phyloP scores from a whole-genome alignment of 2,797 vertebrate species.

The Carcharodon carcharias region DNA sequence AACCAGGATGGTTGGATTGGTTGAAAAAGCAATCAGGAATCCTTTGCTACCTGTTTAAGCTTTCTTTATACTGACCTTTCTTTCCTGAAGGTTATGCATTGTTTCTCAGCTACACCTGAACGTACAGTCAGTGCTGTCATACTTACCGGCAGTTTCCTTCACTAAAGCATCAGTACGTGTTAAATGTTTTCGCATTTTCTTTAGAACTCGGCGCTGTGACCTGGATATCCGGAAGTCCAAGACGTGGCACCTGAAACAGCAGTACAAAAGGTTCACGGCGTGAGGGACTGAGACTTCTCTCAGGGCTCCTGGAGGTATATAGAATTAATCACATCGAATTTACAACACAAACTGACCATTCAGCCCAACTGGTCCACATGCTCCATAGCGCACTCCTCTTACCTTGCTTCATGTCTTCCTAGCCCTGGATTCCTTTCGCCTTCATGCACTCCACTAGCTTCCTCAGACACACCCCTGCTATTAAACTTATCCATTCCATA shows the following conservation, averaged over 20 bases:
- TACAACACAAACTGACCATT: background rate
- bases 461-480: background rate
- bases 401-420: background rate
- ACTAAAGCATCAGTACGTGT: background rate
- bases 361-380: background rate
- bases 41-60: background rate
- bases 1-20: background rate
- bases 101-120: background rate
- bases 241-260: background rate
- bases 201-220: conserved; percentile 1
- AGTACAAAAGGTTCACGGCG: background rate
- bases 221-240: conserved; percentile 20
- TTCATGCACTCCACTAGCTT: background rate
- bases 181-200: conserved; percentile 28
- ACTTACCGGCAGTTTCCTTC: conserved; percentile 6
- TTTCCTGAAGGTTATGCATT: background rate
- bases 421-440: background rate
- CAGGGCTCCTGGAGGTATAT: background rate
- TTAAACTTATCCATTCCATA: background rate
- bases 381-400: background rate
- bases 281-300: background rate
- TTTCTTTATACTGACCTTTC: no score
- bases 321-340: background rate
- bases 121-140: background rate
- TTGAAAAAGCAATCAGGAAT: background rate